phyloP scores from a whole-genome alignment of 1,140 invertebrate genomes.

The Scaptomyza pallida region DNA sequence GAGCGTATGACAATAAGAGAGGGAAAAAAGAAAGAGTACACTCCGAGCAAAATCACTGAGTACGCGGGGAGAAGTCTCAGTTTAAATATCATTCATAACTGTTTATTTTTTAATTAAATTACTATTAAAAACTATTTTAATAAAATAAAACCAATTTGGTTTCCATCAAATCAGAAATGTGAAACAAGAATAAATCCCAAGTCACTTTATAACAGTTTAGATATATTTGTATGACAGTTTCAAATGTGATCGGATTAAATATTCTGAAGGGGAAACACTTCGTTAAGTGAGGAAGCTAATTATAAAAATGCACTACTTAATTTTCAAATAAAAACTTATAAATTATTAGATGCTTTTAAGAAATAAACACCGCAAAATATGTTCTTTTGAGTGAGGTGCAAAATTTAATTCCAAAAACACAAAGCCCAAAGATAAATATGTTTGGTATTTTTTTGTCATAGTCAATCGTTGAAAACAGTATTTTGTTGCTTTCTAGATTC shows the following conservation, averaged over 20 bases:
- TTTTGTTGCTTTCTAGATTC: conserved; percentile 2
- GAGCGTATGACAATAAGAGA: conserved; percentile 8
- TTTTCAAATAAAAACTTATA: background rate
- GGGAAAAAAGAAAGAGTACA: background rate
- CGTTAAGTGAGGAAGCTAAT: conserved; percentile 2
- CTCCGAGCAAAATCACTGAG: background rate
- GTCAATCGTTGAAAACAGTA: background rate
- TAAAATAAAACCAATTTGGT: too few relatives aligned
- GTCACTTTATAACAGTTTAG: background rate
- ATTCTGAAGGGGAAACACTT: background rate
- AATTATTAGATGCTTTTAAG: background rate
- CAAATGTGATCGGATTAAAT: background rate
- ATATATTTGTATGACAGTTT: background rate
- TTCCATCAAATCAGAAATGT: too few relatives aligned
- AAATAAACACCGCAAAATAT: background rate
- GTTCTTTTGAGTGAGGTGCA: background rate
- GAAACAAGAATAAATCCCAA: too few relatives aligned
- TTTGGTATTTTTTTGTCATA: conserved; percentile 4
- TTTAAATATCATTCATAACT: conserved; percentile 5
- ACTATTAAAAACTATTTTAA: too few relatives aligned
- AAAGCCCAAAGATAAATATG: background rate
- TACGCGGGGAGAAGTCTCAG: background rate
- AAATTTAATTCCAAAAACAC: background rate
- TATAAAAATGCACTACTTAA: background rate
- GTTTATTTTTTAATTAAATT: too few relatives aligned